Evolutionary conservation across 37 sponge, comb jelly and placozoan species (phyloP), one percentile per base, ranked within the genome.

Genomic region (Eunapius fragilis): DNA sequence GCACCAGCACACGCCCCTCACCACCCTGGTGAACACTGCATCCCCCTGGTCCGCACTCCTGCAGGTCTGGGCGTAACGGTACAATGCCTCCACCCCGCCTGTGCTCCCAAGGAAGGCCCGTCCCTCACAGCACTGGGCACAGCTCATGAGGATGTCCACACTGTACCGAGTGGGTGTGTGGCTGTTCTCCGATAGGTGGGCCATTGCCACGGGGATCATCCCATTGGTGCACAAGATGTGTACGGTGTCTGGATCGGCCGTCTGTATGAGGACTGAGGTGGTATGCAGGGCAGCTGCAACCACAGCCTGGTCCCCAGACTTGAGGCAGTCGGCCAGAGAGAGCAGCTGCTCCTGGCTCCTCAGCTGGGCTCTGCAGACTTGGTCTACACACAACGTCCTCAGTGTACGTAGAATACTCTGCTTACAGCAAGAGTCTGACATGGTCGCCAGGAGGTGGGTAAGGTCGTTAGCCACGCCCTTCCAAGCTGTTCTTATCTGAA

Each of bases 41-140:
- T 32, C 31, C 26, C 0, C 0, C 28, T 69, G 77, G 24, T 69
- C 68, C 7, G 38, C 38, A 3, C 13, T 50, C 14, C 14, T 11
- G 17, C 58, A 58, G 32, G 78, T 71, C 71, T 76, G 70, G 41
- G 85, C 37, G 31, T 24, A 36, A 0, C 41, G 25, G 31, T 87
- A 78, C 10, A 91, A 67, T 23, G 73, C 37, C 67, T 91, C 91
- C 31, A 91, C 77, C 13, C 87, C 91, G 37, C 91, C 91, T 17
- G 87, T 83, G 70, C 83, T 81, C 27, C 91, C 77, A 22, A 91
- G 71, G 10, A 37, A 78, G 25, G 79, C 75, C 30, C 87, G 68
- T 2, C 91, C 82, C 23, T 91, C 91, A 12, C 73, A 50, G 24
- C 14, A 30, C 68, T 86, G 82, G 9, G 72, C 80, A 79, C 83